A percentile compares a stretch with the other conserved stretches of the same genome.
These are phyloP conservation scores for Grantiella picta DNA, from an alignment of 2,113 vertebrate species.

Conservation along the genomic window DNA sequence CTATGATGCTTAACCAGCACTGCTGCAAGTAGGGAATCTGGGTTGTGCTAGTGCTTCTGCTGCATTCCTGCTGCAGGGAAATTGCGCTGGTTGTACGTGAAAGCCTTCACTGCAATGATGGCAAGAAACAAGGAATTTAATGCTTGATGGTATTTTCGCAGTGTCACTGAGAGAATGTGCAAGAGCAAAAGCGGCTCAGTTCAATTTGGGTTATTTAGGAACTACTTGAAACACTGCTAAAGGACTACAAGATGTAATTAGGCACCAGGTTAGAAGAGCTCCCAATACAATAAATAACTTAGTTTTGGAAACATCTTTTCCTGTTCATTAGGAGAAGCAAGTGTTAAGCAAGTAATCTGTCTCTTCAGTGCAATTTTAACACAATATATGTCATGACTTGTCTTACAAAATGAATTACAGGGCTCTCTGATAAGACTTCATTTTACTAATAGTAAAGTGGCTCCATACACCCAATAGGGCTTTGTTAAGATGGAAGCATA, in stretches of 20 bases:
- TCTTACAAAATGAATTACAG: slow-evolving; percentile 33
- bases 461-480: slow-evolving; percentile 19
- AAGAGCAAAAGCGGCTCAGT: not conserved
- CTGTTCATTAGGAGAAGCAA: slow-evolving; percentile 23
- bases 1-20: not conserved
- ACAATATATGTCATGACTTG: slow-evolving; percentile 29
- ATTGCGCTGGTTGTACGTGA: fast-evolving
- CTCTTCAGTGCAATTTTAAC: slow-evolving; percentile 18
- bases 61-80: slow-evolving; percentile 35
- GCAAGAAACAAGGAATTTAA: not conserved
- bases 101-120: not conserved
- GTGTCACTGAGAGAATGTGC: not conserved
- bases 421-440: slow-evolving; percentile 40
- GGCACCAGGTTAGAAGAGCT: slow-evolving; percentile 3
- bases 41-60: not conserved
- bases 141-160: not conserved
- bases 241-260: not conserved
- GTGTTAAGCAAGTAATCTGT: slow-evolving; percentile 12
- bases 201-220: not conserved
- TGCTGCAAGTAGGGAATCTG: not conserved
- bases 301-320: slow-evolving; percentile 8
- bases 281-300: not conserved
- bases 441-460: slow-evolving; percentile 47
- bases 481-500: slow-evolving; percentile 57
- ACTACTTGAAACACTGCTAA: not conserved